phyloP scores from a whole-genome alignment of 2,797 vertebrate species.

The Danio kyathit region DNA sequence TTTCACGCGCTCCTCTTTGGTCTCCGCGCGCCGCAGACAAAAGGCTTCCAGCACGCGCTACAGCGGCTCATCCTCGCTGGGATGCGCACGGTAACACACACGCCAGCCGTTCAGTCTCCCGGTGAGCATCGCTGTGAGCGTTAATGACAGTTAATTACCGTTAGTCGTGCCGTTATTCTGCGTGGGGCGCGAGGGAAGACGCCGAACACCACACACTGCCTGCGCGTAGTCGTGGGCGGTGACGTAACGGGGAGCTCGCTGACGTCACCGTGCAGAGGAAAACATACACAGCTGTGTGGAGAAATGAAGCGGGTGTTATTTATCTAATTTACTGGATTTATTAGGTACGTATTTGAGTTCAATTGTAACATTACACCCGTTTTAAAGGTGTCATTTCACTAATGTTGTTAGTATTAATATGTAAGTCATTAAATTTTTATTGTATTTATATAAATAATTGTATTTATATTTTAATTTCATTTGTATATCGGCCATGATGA shows the following conservation, averaged over 20 bases:
- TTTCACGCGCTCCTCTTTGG: constrained; percentile 12
- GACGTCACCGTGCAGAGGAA: constrained; percentile 19
- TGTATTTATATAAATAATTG: no score
- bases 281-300: neutral
- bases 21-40: constrained; percentile 21
- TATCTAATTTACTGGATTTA: no score
- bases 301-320: no score
- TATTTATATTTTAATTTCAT: no score
- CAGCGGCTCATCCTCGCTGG: constrained; percentile 16
- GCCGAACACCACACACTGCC: neutral
- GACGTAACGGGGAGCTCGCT: constrained; percentile 21
- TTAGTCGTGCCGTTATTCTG: constrained; percentile 35
- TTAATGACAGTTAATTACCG: constrained; percentile 21
- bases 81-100: constrained; percentile 8
- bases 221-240: constrained; percentile 27
- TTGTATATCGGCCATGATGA: no score
- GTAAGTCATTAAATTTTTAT: no score
- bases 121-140: neutral
- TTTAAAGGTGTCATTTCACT: no score
- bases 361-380: no score
- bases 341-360: no score
- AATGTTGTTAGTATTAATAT: no score
- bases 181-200: constrained; percentile 50
- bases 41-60: constrained; percentile 7
- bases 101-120: neutral